Percentiles rank a stretch among this genome's conserved stretches.
phyloP scores from a whole-genome alignment of 2,113 vertebrate genomes.

The Dendropsophus ebraccatus region DNA sequence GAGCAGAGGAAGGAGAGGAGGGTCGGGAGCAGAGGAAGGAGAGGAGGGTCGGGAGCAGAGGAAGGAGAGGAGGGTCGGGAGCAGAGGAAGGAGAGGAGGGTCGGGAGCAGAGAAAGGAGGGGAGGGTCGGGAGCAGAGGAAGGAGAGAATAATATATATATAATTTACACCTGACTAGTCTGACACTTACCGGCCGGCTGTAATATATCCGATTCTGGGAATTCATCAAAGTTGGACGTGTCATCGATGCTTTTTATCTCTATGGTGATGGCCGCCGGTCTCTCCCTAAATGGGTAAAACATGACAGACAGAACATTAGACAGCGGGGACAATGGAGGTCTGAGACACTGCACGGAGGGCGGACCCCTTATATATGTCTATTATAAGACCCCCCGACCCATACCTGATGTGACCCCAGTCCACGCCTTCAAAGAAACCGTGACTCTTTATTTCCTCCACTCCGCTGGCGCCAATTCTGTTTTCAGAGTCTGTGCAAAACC shows the following conservation, averaged over 20 bases:
- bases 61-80: too few relatives aligned
- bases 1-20: too few relatives aligned
- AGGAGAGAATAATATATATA: too few relatives aligned
- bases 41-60: too few relatives aligned
- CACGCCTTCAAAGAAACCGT: constrained; percentile 92
- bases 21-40: too few relatives aligned
- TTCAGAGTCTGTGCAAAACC: constrained; percentile 93
- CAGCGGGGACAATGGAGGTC: neutral
- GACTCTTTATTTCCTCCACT: constrained; percentile 94
- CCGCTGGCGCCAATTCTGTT: constrained; percentile 90
- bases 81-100: too few relatives aligned
- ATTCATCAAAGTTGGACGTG: constrained; percentile 98
- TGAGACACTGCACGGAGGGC: too few relatives aligned
- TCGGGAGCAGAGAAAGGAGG: too few relatives aligned
- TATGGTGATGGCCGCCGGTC: constrained; percentile 95
- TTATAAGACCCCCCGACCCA: neutral
- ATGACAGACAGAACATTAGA: neutral
- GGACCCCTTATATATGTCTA: neutral
- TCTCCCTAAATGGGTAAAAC: constrained; percentile 77
- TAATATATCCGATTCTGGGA: constrained; percentile 97
- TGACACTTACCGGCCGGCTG: constrained; percentile 75
- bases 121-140: too few relatives aligned
- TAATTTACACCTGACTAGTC: too few relatives aligned
- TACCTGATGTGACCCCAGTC: constrained; percentile 99
- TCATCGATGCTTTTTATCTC: constrained; percentile 99